Evolutionary conservation across 1,140 invertebrate genomes (phyloP), one percentile per base, ranked within the genome.

Genomic region (Druon quercuslanigerum): DNA sequence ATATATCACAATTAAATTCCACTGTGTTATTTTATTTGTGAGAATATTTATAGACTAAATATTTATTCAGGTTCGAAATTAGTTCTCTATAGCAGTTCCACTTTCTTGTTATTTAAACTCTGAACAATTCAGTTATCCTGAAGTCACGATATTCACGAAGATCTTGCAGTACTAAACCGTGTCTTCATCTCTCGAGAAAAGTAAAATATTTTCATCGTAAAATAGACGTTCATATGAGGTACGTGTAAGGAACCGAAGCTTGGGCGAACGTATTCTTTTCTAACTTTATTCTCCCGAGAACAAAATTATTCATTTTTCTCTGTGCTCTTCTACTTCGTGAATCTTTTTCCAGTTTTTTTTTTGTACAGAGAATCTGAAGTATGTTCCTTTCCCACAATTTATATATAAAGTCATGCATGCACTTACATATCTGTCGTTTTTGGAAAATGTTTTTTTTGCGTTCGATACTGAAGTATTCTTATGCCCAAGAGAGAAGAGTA

Each of bases 271-370:
- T 66, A 14, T 66, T 66, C 40, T 66, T 33, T 33, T 4, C 57
- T 25, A 66, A 66, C 57, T 66, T 66, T 66, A 66, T 66, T 66
- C 57, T 66, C 57, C 25, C 16, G 57, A 66, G 57, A 66, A 66
- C 20, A 66, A 66, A 66, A 66, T 66, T 66, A 66, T 66, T 66
- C 57, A 66, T 66, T 66, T 66, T 66, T 66, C 57, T 9, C 19
- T 12, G 25, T 1, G 16, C 12, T 16, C 11, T 20, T n/a, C 20
- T 66, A 40, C 20, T 66, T 9, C 19, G n/a, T 17, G n/a, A 9
- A 17, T 56, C 19, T 56, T 56, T 56, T 56, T 17, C 0, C 19
- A 56, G n/a, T 11, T 56, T 9, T 56, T 1, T 56, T 66, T 66
- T 33, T 33, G n/a, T 33, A 33, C 14, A 33, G 11, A 33, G 5